Base-by-base conservation (phyloP, 2,888 invertebrate species). In the Lasioglossum villosulum region DNA sequence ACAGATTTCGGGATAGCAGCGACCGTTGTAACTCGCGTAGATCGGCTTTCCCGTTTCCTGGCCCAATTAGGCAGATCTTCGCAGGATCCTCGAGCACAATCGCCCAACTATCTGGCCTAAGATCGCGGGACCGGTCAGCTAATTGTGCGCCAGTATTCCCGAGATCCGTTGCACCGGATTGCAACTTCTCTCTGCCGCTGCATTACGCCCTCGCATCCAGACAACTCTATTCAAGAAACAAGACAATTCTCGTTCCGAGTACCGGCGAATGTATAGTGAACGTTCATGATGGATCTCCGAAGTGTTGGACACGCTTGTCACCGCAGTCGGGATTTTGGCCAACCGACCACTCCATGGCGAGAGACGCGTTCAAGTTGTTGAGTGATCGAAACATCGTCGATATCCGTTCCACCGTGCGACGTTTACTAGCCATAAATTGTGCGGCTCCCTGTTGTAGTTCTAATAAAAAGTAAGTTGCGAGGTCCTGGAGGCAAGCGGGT, bases 141-240 rank as follows among this genome's bases (percentile, higher is more conserved):
- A 27, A 27, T 45, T 23, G 37, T 78, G 42, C 42, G 34, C 30
- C 45, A 27, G 34, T 23, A n/a, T 3, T 10, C 19, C 42, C n/a
- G 16, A 80, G 52, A 71, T 48, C 39, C 56, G 76, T 68, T 68
- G 14, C 23, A 19, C 14, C 42, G 42, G 70, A 63, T 66, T n/a
- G 16, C 63, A 14, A 56, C 56, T 56, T 6, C 66, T 66, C 63
- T 75, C 30, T 14, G 30, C 30, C 23, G 63, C 66, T 30, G 70
- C 23, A 39, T 86, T 81, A 77, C 88, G 89, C 83, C 88, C 63
- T 30, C 63, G 19, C 30, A 6, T 8, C 30, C 8, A 2, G 27
- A 30, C 19, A 34, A 63, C 56, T 56, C 56, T 56, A 2, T 63
- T 63, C 30, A 5, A 59, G 16, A 14, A 23, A 84, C 79, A 48